A percentile compares a stretch with the other conserved stretches of the same genome.
phyloP scores from a whole-genome alignment of 37 sponge, comb jelly and placozoan genomes.

The Beroe ovata region DNA sequence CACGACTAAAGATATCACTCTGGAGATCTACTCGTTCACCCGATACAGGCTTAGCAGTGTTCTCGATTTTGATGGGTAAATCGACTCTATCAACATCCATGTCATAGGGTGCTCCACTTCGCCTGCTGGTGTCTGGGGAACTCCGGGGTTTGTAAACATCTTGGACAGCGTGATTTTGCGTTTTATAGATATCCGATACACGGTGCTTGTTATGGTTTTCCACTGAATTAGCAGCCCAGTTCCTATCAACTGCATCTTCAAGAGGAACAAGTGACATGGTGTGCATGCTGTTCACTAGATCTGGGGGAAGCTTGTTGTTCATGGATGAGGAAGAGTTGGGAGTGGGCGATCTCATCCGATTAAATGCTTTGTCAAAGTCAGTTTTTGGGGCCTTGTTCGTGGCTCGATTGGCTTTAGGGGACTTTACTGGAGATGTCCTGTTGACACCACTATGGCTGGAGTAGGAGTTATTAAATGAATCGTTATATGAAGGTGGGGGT shows the following conservation, averaged over 20 bases:
- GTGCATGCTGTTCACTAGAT: conserved; percentile 5
- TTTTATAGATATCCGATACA: too few relatives aligned
- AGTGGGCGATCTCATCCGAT: conserved; percentile 16
- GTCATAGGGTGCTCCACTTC: too few relatives aligned
- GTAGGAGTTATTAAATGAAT: too few relatives aligned
- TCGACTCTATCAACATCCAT: too few relatives aligned
- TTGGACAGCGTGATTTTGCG: too few relatives aligned
- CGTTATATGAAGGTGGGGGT: not conserved
- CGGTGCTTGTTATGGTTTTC: not conserved
- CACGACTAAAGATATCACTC: too few relatives aligned
- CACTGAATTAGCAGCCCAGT: not conserved
- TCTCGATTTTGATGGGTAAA: too few relatives aligned
- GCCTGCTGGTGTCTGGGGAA: too few relatives aligned
- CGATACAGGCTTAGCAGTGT: not conserved
- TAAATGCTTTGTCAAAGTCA: conserved; percentile 17
- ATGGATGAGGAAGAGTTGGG: too few relatives aligned
- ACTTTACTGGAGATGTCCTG: not conserved
- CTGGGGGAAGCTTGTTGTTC: conserved; percentile 9
- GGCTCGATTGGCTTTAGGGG: not conserved
- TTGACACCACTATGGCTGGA: not conserved
- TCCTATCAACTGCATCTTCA: too few relatives aligned
- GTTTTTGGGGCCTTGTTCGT: not conserved
- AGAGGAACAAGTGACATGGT: not conserved
- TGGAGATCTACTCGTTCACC: too few relatives aligned
- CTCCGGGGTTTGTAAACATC: too few relatives aligned